phyloP scores from a whole-genome alignment of 2,888 invertebrate genomes.

The Ashinkailepas kermadecensis region DNA sequence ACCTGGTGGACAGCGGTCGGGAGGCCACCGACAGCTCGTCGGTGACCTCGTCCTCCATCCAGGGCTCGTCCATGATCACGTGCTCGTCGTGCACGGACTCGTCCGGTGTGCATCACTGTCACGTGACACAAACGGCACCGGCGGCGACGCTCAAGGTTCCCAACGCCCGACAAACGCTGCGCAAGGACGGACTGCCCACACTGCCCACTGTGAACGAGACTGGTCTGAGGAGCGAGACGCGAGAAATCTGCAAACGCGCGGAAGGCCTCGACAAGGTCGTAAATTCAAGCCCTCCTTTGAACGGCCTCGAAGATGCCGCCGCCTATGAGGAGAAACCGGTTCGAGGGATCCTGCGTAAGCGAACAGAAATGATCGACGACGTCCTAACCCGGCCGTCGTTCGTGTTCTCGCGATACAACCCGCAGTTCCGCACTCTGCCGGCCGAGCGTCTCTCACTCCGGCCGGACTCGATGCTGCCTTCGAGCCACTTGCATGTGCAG shows the following conservation, averaged over 20 bases:
- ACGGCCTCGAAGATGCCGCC: too few species aligned
- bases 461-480: background rate
- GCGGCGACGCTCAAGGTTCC: background rate
- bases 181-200: background rate
- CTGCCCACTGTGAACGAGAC: too few species aligned
- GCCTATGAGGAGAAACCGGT: background rate
- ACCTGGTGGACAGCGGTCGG: background rate
- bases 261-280: too few species aligned
- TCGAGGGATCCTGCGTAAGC: background rate
- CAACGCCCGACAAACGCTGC: background rate
- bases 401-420: background rate
- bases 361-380: background rate
- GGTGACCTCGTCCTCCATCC: background rate
- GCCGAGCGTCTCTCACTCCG: background rate
- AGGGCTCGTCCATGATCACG: background rate
- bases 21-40: slow-evolving; percentile 11
- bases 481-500: background rate
- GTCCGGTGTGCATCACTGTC: background rate
- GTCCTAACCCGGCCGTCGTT: background rate
- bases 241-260: too few species aligned
- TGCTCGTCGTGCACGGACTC: background rate
- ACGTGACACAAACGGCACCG: background rate
- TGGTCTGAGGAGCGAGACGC: too few species aligned
- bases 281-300: too few species aligned
- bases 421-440: background rate